phyloP scores from a whole-genome alignment of 2,888 invertebrate species.

The Catocala nupta region DNA sequence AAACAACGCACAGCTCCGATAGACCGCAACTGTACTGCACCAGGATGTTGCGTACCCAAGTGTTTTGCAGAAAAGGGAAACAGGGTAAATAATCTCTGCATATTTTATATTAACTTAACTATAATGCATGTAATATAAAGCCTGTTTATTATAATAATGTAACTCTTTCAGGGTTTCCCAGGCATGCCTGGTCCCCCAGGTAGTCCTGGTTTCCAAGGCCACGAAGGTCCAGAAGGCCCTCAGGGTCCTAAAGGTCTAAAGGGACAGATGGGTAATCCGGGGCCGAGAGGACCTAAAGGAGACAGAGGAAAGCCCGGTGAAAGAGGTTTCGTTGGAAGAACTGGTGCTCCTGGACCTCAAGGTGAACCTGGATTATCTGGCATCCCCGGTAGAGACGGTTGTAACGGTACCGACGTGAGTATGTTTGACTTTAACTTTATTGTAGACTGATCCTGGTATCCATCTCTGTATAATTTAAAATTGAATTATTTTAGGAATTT shows the following conservation, averaged over 20 bases:
- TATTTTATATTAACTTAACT: background rate
- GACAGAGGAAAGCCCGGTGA: conserved; percentile 95
- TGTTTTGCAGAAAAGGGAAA: conserved; percentile 96
- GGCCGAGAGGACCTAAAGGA: conserved; percentile 94
- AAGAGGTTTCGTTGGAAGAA: conserved; percentile 91
- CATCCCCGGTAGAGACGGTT: conserved; percentile 95
- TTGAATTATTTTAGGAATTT: no score
- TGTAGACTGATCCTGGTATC: no score
- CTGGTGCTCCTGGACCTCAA: conserved; percentile 87
- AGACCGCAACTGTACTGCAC: conserved; percentile 89
- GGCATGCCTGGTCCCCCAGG: conserved; percentile 92
- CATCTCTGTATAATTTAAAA: no score
- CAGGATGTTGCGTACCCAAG: conserved; percentile 93
- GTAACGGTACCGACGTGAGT: conserved; percentile 97
- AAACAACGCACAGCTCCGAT: conserved; percentile 72
- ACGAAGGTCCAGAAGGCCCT: conserved; percentile 94
- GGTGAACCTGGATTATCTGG: conserved; percentile 92
- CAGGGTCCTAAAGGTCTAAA: conserved; percentile 95
- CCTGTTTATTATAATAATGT: background rate
- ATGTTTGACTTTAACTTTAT: conserved; percentile 9
- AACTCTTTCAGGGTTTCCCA: conserved; percentile 89
- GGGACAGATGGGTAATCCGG: conserved; percentile 94
- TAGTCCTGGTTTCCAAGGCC: conserved; percentile 92
- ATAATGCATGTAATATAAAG: no score
- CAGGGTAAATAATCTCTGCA: conserved; percentile 85